These are phyloP conservation scores for Petroica traversi DNA, from an alignment of 2,113 vertebrate species.

Conservation along the genomic window DNA sequence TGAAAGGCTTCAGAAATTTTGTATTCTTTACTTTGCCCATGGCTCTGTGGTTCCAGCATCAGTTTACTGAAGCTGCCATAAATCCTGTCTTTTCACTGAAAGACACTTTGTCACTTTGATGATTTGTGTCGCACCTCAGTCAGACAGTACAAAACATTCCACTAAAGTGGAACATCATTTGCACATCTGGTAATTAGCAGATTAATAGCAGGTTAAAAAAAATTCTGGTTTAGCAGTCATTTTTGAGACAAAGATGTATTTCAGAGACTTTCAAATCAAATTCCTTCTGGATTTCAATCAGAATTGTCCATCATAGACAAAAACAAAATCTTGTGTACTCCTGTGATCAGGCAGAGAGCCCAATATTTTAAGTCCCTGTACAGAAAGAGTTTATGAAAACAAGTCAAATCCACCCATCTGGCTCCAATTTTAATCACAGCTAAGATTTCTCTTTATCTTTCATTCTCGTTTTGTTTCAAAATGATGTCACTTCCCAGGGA, in stretches of 20 bases:
- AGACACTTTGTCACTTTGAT: not conserved
- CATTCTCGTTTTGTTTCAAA: slow-evolving; percentile 27
- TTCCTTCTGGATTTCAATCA: not conserved
- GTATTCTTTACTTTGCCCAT: not conserved
- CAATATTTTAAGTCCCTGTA: not conserved
- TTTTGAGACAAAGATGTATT: not conserved
- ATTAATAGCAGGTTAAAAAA: not conserved
- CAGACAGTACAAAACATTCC: not conserved
- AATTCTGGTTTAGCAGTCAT: not conserved
- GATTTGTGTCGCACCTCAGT: not conserved
- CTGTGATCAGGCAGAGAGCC: not conserved
- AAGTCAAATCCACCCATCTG: slow-evolving; percentile 26
- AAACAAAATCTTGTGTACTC: not conserved
- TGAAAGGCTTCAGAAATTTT: not conserved
- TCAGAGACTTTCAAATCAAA: not conserved
- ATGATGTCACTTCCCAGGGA: not conserved
- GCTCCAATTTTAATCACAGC: slow-evolving; percentile 20
- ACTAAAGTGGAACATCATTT: not conserved
- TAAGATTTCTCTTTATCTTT: not conserved
- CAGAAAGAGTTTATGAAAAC: not conserved
- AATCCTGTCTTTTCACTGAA: not conserved
- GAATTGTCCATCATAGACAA: not conserved
- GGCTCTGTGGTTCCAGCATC: not conserved
- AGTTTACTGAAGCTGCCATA: not conserved
- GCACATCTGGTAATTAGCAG: not conserved